These are phyloP conservation scores for Microlaimidae sp. DNA, from an alignment of 2,888 invertebrate species.

Conservation along the genomic window DNA sequence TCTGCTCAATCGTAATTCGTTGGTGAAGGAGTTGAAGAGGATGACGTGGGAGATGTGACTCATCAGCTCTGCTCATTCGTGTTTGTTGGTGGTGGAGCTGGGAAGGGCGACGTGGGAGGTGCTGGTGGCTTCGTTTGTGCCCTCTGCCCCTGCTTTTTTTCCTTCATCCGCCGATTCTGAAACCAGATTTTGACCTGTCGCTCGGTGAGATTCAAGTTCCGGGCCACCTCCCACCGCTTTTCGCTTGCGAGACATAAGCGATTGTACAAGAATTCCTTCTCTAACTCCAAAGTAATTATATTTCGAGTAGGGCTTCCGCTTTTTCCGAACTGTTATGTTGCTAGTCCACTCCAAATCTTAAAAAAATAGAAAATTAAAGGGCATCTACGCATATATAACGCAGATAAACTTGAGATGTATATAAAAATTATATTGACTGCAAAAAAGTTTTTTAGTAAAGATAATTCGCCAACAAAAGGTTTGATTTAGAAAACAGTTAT, in stretches of 20 bases:
- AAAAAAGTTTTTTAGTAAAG: too few relatives aligned
- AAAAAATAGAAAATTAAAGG: too few relatives aligned
- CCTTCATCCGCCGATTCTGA: slow-evolving; percentile 17
- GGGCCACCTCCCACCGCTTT: slow-evolving; percentile 41
- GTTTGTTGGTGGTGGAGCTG: neutral
- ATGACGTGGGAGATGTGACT: too few relatives aligned
- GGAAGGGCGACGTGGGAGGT: neutral
- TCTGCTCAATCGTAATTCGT: too few relatives aligned
- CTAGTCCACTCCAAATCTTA: slow-evolving; percentile 16
- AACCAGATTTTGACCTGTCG: slow-evolving; percentile 25
- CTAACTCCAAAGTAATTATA: slow-evolving; percentile 40
- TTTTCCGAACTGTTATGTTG: slow-evolving; percentile 28
- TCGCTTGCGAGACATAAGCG: slow-evolving; percentile 40
- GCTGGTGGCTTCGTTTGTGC: slow-evolving; percentile 9
- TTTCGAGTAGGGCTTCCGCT: slow-evolving; percentile 39
- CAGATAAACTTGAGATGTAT: too few relatives aligned
- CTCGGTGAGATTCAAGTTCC: slow-evolving; percentile 38
- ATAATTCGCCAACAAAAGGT: too few relatives aligned
- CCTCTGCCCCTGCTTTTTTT: slow-evolving; percentile 15
- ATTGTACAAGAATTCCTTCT: slow-evolving; percentile 40
- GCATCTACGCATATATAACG: too few relatives aligned
- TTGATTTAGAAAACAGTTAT: too few relatives aligned
- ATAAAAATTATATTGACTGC: too few relatives aligned
- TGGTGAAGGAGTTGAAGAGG: too few relatives aligned
- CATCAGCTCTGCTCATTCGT: too few relatives aligned